Conservation (phyloP, 2,797 vertebrate genomes). For the Meriones psammophilus region DNA sequence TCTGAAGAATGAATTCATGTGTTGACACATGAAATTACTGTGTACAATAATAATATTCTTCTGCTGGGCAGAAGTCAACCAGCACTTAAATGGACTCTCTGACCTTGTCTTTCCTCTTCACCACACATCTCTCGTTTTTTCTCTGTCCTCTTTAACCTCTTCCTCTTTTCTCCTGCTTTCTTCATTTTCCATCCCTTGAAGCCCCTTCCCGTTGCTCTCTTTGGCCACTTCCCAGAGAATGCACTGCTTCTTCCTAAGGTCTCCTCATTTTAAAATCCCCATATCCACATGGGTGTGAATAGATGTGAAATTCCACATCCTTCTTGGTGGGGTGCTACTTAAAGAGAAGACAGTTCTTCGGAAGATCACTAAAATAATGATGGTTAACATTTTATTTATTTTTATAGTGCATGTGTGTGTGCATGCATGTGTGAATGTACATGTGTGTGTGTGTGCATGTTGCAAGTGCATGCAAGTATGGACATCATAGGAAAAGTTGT, state of each 20-base stretch:
- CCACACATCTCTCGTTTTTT: no score
- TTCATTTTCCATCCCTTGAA: background rate
- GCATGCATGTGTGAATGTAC: background rate
- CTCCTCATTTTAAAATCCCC: background rate
- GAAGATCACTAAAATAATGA: background rate
- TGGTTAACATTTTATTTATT: background rate
- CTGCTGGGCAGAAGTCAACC: background rate
- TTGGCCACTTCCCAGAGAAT: background rate
- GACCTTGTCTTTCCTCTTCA: background rate
- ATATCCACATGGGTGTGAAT: background rate
- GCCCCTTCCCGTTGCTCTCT: background rate
- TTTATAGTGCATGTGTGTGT: background rate
- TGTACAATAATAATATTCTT: background rate
- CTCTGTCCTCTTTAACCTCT: background rate
- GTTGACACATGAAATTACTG: background rate
- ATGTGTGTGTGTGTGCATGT: background rate
- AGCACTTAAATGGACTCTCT: background rate
- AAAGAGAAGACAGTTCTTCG: background rate
- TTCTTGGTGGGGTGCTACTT: conserved; percentile 5
- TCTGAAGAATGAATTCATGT: conserved; percentile 38
- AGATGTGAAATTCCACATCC: background rate
- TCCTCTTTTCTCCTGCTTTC: background rate
- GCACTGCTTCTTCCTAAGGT: background rate
- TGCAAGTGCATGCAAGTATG: background rate
- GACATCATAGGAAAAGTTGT: background rate